These are phyloP conservation scores for Drosophila tsacasi DNA, from an alignment of 1,140 invertebrate genomes.

Conservation along the genomic window DNA sequence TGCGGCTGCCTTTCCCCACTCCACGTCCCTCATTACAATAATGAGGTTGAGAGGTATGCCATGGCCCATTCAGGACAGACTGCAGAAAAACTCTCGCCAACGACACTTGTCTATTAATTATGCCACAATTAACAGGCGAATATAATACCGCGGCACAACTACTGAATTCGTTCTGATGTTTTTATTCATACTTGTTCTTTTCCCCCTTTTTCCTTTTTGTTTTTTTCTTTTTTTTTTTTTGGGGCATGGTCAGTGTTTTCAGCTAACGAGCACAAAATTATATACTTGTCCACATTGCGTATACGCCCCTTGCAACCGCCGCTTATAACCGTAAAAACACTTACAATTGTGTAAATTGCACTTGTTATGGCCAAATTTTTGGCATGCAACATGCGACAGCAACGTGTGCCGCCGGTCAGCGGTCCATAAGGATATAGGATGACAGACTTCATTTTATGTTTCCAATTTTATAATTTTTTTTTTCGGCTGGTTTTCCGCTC, in stretches of 20 bases:
- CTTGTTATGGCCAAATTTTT: constrained; percentile 89
- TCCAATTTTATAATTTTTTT: constrained; percentile 39
- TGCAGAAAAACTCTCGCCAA: constrained; percentile 20
- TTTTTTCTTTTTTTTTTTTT: neutral
- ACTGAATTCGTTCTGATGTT: constrained; percentile 21
- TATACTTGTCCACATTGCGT: constrained; percentile 54
- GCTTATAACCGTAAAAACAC: constrained; percentile 67
- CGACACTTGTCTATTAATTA: constrained; percentile 67
- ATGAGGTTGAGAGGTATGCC: constrained; percentile 23
- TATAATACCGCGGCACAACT: constrained; percentile 32
- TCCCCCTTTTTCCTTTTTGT: too few species aligned
- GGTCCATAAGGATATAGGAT: constrained; percentile 86
- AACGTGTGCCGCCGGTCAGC: constrained; percentile 85
- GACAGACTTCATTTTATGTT: constrained; percentile 86
- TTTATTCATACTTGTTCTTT: constrained; percentile 1
- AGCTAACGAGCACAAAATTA: constrained; percentile 52
- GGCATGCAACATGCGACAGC: constrained; percentile 88
- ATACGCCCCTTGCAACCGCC: constrained; percentile 33
- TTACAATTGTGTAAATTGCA: constrained; percentile 89
- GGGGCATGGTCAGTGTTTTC: constrained; percentile 1
- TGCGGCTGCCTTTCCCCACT: neutral
- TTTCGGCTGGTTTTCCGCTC: constrained; percentile 20
- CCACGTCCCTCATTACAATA: constrained; percentile 16
- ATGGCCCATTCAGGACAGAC: constrained; percentile 20
- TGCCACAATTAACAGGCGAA: constrained; percentile 59